Conservation (phyloP, 2,797 vertebrate genomes). For the Falco rusticolus region DNA sequence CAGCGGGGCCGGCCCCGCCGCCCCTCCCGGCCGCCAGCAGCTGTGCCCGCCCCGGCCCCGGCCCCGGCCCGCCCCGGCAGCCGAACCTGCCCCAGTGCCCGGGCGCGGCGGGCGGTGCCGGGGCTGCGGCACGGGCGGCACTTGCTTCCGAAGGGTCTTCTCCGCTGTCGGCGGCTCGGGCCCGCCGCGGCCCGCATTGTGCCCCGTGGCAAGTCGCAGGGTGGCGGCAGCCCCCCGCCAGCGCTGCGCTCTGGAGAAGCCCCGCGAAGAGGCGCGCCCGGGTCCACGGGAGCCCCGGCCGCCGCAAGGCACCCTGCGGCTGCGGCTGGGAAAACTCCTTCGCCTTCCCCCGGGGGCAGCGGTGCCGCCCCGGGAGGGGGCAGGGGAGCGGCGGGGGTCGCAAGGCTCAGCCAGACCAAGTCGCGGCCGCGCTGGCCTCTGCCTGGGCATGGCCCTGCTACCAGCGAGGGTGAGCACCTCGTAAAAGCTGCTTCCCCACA, state of each 20-base stretch:
- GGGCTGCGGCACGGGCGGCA: too few relatives aligned
- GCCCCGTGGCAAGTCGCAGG: not conserved
- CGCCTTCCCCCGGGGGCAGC: too few relatives aligned
- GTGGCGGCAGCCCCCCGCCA: too few relatives aligned
- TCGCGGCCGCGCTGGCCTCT: accelerated
- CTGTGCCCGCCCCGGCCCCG: not conserved
- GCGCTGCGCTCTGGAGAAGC: too few relatives aligned
- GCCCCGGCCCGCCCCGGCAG: not conserved
- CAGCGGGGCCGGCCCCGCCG: not conserved
- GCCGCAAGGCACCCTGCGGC: too few relatives aligned
- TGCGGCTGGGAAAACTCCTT: not conserved
- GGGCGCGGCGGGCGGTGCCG: not conserved
- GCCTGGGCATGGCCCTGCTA: too few relatives aligned
- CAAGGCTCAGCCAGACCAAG: not conserved
- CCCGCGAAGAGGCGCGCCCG: too few relatives aligned
- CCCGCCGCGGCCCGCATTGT: not conserved
- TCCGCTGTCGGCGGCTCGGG: too few relatives aligned
- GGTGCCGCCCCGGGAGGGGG: not conserved
- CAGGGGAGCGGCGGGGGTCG: accelerated
- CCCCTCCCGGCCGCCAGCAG: conserved; percentile 12
- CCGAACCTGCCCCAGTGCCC: too few relatives aligned
- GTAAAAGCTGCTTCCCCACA: not conserved
- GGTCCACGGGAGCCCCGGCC: too few relatives aligned
- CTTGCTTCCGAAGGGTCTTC: not conserved
- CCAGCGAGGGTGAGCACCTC: accelerated